Percentiles rank a stretch among this genome's conserved stretches.
Conservation (phyloP, 2,113 vertebrate species). For the Maccullochella peelii region DNA sequence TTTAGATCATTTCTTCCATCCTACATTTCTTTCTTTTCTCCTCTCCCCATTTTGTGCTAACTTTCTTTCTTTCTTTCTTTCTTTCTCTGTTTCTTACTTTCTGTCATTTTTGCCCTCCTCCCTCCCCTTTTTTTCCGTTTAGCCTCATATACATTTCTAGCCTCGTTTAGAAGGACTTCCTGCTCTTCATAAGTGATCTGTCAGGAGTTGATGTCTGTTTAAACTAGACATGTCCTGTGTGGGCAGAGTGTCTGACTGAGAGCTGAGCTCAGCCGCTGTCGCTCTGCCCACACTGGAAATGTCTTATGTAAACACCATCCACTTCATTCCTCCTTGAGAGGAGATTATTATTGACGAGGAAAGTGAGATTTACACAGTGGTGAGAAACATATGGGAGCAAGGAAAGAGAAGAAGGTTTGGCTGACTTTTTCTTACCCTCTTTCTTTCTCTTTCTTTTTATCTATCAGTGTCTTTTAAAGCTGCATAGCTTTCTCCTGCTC, state of each 20-base stretch:
- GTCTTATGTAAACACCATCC: conserved; percentile 71
- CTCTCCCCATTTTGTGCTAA: too few relatives aligned
- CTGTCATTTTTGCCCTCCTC: neutral
- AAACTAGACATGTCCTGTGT: conserved; percentile 64
- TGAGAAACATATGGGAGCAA: conserved; percentile 46
- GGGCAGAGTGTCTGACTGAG: conserved; percentile 61
- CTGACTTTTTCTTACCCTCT: neutral
- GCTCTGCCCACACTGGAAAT: conserved; percentile 71
- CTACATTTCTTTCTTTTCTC: neutral
- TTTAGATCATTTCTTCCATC: neutral
- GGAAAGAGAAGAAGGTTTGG: neutral
- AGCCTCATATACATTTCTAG: conserved; percentile 38
- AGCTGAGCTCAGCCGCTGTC: conserved; percentile 55
- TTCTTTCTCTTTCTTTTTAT: neutral
- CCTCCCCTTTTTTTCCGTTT: neutral
- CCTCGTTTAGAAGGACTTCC: conserved; percentile 39
- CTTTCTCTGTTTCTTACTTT: neutral
- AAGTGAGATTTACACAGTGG: conserved; percentile 56
- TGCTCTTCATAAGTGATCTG: conserved; percentile 51
- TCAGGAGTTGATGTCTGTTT: conserved; percentile 62
- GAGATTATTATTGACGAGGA: conserved; percentile 59
- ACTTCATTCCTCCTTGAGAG: conserved; percentile 55
- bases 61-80: too few relatives aligned
- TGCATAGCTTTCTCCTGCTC: neutral
- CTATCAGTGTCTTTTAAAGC: neutral